Conservation (phyloP, 2,113 vertebrate species). For the Cyprinus carpio region DNA sequence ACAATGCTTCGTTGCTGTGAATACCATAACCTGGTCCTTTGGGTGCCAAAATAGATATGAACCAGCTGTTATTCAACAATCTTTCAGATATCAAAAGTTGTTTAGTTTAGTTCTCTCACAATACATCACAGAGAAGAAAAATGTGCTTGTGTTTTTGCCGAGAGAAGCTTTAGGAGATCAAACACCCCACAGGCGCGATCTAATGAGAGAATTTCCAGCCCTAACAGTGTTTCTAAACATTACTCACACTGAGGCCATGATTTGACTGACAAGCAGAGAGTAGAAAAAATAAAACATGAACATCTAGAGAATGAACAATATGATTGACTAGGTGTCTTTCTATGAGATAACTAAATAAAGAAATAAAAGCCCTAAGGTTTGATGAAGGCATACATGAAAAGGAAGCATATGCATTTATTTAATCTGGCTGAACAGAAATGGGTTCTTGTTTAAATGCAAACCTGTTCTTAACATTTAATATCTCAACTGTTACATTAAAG, state of each 20-base stretch:
- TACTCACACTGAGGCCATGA: not conserved
- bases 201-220: slow-evolving; percentile 48
- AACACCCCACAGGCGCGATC: slow-evolving; percentile 42
- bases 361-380: not conserved
- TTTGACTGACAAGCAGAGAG: slow-evolving; percentile 5
- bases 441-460: not conserved
- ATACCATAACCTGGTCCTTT: not conserved
- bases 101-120: slow-evolving; percentile 8
- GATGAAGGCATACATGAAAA: not conserved
- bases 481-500: not conserved
- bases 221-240: slow-evolving; percentile 31
- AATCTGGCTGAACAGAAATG: not conserved
- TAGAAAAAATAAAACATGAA: slow-evolving; percentile 10
- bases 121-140: slow-evolving; percentile 20
- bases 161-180: slow-evolving; percentile 32
- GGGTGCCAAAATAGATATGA: not conserved
- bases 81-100: not conserved
- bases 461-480: not conserved
- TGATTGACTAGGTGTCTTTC: not conserved
- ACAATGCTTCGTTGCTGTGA: not conserved
- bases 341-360: not conserved
- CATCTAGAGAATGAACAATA: slow-evolving; percentile 26
- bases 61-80: not conserved
- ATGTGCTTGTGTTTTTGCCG: slow-evolving; percentile 19
- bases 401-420: not conserved